Conservation (phyloP, 2,797 vertebrate species). For the Remorina albescens region DNA sequence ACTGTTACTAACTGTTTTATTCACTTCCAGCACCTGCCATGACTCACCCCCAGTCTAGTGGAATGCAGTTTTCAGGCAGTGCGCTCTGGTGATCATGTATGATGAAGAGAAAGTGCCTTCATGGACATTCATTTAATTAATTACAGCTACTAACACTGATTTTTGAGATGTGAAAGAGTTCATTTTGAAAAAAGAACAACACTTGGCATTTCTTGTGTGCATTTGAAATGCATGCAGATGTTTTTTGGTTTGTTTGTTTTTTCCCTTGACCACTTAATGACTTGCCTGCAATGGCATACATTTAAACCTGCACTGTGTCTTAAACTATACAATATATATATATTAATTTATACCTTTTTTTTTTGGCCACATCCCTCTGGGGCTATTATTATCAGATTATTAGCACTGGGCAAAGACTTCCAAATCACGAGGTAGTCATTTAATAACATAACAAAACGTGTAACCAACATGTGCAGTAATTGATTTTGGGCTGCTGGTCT, state of each 20-base stretch:
- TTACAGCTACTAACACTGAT: constrained; percentile 39
- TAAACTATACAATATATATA: background rate
- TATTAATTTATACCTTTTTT: background rate
- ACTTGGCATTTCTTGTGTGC: background rate
- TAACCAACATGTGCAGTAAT: constrained; percentile 38
- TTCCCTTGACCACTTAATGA: background rate
- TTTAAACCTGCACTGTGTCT: constrained; percentile 2
- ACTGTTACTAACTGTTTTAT: constrained; percentile 73
- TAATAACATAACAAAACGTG: constrained; percentile 41
- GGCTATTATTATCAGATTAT: constrained; percentile 14
- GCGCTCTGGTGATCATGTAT: constrained; percentile 38
- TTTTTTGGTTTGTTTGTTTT: no score
- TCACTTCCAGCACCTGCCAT: constrained; percentile 74
- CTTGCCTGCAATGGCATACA: background rate
- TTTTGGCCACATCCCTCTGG: constrained; percentile 1
- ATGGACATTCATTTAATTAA: constrained; percentile 69
- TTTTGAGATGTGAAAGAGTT: constrained; percentile 43
- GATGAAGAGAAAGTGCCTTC: constrained; percentile 60
- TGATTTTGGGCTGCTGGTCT: constrained; percentile 46
- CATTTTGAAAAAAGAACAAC: background rate
- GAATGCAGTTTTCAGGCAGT: constrained; percentile 56
- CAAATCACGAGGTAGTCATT: constrained; percentile 15
- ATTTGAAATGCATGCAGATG: constrained; percentile 11
- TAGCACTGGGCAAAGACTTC: constrained; percentile 15
- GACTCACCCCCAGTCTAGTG: constrained; percentile 49